Evolutionary conservation across 2,888 invertebrate genomes (phyloP), one percentile per base, ranked within the genome.

Genomic region (Coenonympha arcania): DNA sequence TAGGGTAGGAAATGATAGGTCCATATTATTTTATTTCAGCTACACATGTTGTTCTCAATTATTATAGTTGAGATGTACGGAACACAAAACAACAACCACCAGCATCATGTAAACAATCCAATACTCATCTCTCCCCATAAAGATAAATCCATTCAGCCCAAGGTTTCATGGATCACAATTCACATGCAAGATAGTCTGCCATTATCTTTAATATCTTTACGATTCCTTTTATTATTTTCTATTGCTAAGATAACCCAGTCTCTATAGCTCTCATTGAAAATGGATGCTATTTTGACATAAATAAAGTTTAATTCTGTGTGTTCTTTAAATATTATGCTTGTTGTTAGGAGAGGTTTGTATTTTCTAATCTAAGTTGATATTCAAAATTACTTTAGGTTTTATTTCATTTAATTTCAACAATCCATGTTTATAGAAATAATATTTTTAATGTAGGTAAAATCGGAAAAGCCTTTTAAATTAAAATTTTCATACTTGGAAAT

Each of bases 121-220:
- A n/a, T 18, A 39, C 1, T 26, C 26, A 33, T 44, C 24, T 33
- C n/a, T 26, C 44, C 18, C 33, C 15, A 24, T 34, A 33, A 37
- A 50, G 48, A 50, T 54, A 48, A 47, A 44, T 46, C 42, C 48
- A 58, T 48, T 44, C 30, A 56, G 57, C 49, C 47, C 61, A 61
- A 61, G 61, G 61, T 50, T 50, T 22, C 5, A 30, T 15, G 56
- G 56, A 58, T 60, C 54, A 54, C 24, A 13, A 39, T 39, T 24
- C n/a, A n/a, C n/a, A 31, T 41, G 18, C 11, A 1, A 13, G 30
- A 33, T 60, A 57, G n/a, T 59, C 54, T 57, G 15, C 24, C 34
- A 37, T 13, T 60, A 57, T 60, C 58, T 56, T 18, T 30, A 31
- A 41, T 61, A 60, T 61, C 58, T 61, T 60, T 56, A 58, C 48